Conservation (phyloP, 37 sponge, comb jelly and placozoan species). For the Corticium candelabrum region DNA sequence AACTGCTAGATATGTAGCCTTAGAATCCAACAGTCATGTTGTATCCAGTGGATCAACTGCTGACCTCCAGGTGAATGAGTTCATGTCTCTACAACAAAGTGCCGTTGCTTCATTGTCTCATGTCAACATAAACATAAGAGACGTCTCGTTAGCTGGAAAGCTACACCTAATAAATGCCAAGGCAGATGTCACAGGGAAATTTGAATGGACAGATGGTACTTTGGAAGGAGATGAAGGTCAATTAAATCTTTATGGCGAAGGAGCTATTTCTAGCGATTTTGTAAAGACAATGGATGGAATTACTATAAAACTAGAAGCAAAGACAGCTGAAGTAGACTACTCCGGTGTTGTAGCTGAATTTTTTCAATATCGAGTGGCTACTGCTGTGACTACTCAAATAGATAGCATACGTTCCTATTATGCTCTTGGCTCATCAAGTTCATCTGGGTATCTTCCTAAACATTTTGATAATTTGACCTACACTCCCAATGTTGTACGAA, state of each 20-base stretch:
- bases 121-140: too few species aligned
- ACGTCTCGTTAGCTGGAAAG: too few species aligned
- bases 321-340: not conserved
- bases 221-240: not conserved
- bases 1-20: too few species aligned
- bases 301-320: not conserved
- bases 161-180: too few species aligned
- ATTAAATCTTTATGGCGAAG: not conserved
- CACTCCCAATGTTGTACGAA: not conserved
- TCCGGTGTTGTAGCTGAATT: not conserved
- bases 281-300: not conserved
- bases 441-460: not conserved
- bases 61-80: too few species aligned
- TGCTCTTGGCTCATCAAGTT: not conserved
- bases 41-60: too few species aligned
- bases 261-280: not conserved
- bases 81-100: too few species aligned
- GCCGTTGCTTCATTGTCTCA: too few species aligned
- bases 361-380: not conserved
- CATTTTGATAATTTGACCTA: not conserved
- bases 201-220: not conserved
- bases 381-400: not conserved
- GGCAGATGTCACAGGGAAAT: too few species aligned
- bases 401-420: not conserved
- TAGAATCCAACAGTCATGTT: too few species aligned